Base-by-base conservation (phyloP, 2,797 vertebrate species). In the Neoniphon sammara region DNA sequence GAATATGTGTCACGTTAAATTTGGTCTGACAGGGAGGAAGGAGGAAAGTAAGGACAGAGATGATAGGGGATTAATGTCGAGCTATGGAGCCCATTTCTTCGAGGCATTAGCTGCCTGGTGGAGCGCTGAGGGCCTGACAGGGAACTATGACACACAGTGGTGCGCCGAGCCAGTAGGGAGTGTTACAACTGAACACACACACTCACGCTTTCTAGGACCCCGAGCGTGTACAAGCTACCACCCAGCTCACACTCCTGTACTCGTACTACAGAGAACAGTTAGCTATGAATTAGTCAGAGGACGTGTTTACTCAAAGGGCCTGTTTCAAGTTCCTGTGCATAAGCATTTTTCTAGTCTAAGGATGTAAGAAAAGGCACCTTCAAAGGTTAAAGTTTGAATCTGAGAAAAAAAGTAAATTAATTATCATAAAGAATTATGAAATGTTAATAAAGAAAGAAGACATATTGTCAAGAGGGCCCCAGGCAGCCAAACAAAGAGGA, bases 1-100 rank as follows among this genome's bases (percentile, higher is more conserved):
- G 90, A 90, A 91, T 91, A 89, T 85, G 82, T 91, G 88, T 93
- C 93, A 93, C 87, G 83, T 92, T 92, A 92, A 85, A 93, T 93
- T 91, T 88, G 69, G 75, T 69, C 78, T 85, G 88, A 90, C 90
- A 88, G 81, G 70, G 85, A 79, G 76, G 71, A 89, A 85, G 82
- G 73, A 85, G 82, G 70, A 52, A 78, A 85, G 87, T 71, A 75
- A 83, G 86, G 90, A 89, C 88, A 84, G 80, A 81, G 89, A 84
- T 69, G 88, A 88, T 89, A 88, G 74, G 83, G 86, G 90, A 93
- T 91, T 90, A 91, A 91, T 92, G 85, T 85, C 84, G 86, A 88
- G 87, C 88, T 85, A 62, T 1, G 83, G 82, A 89, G 84, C 85
- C 81, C 83, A 86, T 92, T 92, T 92, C 87, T 91, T 87, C 86